phyloP scores from a whole-genome alignment of 2,888 invertebrate genomes.

The Lasioglossum vierecki region DNA sequence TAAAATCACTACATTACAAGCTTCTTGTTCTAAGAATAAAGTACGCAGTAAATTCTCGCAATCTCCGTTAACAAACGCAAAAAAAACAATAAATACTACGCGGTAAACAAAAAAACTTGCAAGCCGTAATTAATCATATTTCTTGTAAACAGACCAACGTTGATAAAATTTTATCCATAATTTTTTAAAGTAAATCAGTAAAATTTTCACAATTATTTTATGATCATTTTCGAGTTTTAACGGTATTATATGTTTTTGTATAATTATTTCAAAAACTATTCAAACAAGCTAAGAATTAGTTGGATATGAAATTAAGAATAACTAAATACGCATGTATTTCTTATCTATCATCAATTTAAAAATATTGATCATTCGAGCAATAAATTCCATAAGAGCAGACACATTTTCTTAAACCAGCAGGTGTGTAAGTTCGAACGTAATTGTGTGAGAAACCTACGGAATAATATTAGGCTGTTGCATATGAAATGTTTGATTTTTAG shows the following conservation, averaged over 20 bases:
- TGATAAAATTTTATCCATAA: constrained; percentile 5
- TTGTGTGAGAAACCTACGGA: not conserved
- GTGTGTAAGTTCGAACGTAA: not conserved
- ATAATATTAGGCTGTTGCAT: not conserved
- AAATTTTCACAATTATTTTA: not conserved
- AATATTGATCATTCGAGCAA: not conserved
- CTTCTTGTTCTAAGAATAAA: constrained; percentile 41
- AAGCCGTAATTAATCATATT: not conserved
- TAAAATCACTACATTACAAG: constrained; percentile 21
- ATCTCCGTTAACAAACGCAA: constrained; percentile 24
- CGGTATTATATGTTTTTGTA: not conserved
- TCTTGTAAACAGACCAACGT: not conserved
- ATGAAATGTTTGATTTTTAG: too few relatives aligned
- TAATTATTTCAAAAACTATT: not conserved
- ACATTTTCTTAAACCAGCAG: not conserved
- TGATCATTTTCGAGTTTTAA: not conserved
- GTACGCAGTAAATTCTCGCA: constrained; percentile 22
- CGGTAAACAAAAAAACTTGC: constrained; percentile 27
- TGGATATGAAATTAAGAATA: not conserved
- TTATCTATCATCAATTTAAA: too few relatives aligned
- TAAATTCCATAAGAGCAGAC: not conserved
- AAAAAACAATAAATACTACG: constrained; percentile 32
- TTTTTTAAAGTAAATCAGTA: not conserved
- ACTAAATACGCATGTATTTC: not conserved
- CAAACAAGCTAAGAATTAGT: not conserved